phyloP scores from a whole-genome alignment of 2,113 vertebrate species.

The Chaetorhynchus papuensis region DNA sequence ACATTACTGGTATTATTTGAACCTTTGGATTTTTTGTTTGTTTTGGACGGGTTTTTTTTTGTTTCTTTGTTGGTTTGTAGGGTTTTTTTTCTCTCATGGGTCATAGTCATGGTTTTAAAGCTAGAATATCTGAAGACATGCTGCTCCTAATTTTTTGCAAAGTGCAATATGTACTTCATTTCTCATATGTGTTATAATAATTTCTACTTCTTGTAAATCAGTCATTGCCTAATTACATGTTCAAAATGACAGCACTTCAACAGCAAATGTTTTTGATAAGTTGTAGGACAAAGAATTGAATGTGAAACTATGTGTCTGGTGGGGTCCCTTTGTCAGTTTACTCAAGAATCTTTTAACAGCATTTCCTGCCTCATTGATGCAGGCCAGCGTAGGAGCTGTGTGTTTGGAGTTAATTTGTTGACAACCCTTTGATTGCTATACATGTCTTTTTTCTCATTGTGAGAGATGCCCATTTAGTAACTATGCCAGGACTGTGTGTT shows the following conservation, averaged over 20 bases:
- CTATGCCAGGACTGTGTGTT: neutral
- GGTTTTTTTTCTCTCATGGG: neutral
- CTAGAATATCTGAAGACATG: neutral
- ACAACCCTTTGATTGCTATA: neutral
- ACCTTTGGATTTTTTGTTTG: neutral
- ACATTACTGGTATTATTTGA: neutral
- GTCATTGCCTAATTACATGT: neutral
- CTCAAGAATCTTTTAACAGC: neutral
- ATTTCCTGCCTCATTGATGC: neutral
- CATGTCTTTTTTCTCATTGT: neutral
- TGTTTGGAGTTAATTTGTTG: neutral
- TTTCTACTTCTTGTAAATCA: neutral
- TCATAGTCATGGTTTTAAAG: neutral
- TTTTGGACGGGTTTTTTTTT: neutral
- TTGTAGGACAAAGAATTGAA: neutral
- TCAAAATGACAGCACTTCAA: neutral
- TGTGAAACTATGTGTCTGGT: rapidly evolving
- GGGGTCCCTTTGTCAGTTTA: neutral
- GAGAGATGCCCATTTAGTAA: neutral
- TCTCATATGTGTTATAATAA: neutral
- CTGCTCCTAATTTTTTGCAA: neutral
- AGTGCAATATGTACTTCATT: neutral
- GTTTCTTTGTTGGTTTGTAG: neutral
- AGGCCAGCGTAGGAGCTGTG: neutral
- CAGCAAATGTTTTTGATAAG: neutral